Evolutionary conservation across 2,888 invertebrate species (phyloP), one percentile per base, ranked within the genome.

Genomic region (Cerastis rubricosa): DNA sequence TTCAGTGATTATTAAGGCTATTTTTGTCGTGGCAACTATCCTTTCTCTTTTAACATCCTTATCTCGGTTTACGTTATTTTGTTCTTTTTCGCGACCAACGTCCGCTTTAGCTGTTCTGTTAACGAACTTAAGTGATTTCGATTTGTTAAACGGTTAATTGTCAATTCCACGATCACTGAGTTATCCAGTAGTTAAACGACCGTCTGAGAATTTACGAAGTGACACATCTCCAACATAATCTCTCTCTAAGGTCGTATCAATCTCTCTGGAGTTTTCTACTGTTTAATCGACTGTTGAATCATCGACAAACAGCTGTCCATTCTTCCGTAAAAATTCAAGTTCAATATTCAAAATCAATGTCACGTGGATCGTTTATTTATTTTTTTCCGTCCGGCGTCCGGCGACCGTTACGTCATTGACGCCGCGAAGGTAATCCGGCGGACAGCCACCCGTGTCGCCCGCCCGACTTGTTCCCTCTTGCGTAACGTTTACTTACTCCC

Each of bases 331-430:
- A 88, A 84, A 83, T 84, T 80, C 87, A 89, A 90, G 91, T 90
- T 92, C 89, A 89, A 89, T 90, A 91, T 92, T 91, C 89, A 91
- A 91, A 91, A 92, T 93, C 94, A 94, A 92, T 94, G 94, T 93
- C 93, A 92, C 81, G 88, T 88, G 84, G 84, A 74, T 68, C 51
- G 83, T 89, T 88, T 85, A 85, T 89, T 90, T n/a, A n/a, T 35
- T 35, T 35, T 90, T 91, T 91, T 87, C 88, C 51, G 57, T 73
- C 80, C 75, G 73, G 81, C 85, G 82, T 87, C 85, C 88, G 88
- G 83, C 83, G 88, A 92, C 91, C 92, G 92, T 94, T 94, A 94
- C 93, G 91, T 94, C 94, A 93, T 88, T 91, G 92, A 88, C 87
- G 87, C 87, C 85, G 84, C 87, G 89, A 91, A 91, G 92, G 92